phyloP scores from a whole-genome alignment of 2,797 vertebrate species.

The Mareca penelope region DNA sequence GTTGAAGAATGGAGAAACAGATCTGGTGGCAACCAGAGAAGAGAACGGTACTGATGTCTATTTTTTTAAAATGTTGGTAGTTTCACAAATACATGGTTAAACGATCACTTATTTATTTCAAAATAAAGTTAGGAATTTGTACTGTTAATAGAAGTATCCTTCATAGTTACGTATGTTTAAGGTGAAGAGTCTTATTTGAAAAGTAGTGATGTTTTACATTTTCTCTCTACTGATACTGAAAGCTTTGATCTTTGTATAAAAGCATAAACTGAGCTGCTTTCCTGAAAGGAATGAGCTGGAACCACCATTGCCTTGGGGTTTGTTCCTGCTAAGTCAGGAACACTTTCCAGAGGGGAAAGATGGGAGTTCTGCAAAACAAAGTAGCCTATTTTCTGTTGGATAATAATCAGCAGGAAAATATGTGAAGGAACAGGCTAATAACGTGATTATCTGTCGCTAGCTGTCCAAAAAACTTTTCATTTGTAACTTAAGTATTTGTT shows the following conservation, averaged over 20 bases:
- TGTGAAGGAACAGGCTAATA: neutral
- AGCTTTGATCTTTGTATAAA: neutral
- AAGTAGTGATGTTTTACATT: neutral
- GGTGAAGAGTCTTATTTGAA: neutral
- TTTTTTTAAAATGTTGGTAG: neutral
- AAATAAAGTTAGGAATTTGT: neutral
- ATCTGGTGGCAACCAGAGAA: slow-evolving; percentile 82
- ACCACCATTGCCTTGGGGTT: neutral
- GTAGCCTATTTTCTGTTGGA: neutral
- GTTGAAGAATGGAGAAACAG: slow-evolving; percentile 89
- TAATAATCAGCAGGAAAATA: neutral
- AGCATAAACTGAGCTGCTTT: neutral
- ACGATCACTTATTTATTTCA: neutral
- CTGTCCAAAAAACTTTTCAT: neutral
- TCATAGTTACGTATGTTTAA: neutral
- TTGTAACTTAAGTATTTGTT: slow-evolving; percentile 3
- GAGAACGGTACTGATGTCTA: slow-evolving; percentile 80
- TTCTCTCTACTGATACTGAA: neutral
- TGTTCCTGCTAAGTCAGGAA: neutral
- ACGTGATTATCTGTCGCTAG: neutral
- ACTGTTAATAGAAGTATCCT: neutral
- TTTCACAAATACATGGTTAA: neutral
- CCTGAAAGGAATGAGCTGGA: neutral
- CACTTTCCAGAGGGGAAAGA: neutral
- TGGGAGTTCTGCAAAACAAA: slow-evolving; percentile 11